phyloP scores from a whole-genome alignment of 2,888 invertebrate genomes.

The Hydrotaea diabolus region DNA sequence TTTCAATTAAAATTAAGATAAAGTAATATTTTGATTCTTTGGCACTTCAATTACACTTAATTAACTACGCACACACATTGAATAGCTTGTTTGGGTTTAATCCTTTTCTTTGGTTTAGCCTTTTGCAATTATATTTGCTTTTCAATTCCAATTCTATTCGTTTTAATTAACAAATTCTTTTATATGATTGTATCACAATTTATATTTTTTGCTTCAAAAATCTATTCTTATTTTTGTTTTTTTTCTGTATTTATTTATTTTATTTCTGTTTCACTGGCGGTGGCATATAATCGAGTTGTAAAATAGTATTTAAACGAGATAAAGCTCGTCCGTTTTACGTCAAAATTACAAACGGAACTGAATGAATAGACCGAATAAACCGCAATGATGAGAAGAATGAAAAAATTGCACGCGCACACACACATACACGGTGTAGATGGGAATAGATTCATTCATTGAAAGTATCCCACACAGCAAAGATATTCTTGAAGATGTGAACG shows the following conservation, averaged over 20 bases:
- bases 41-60: constrained; percentile 35
- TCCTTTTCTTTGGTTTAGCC: neutral
- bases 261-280: neutral
- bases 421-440: neutral
- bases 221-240: neutral
- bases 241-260: neutral
- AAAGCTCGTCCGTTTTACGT: constrained; percentile 1
- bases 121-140: neutral
- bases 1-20: neutral
- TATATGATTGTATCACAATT: constrained; percentile 11
- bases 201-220: neutral
- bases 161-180: neutral
- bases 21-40: constrained; percentile 2
- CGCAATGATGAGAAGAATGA: neutral
- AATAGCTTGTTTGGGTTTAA: neutral
- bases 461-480: neutral
- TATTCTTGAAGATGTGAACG: neutral
- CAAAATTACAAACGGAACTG: constrained; percentile 25
- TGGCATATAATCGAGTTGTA: too few species aligned
- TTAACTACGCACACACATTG: neutral
- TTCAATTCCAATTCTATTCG: neutral
- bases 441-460: constrained; percentile 29
- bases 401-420: neutral
- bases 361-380: constrained; percentile 9
- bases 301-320: neutral